Evolutionary conservation across 2,797 vertebrate genomes (phyloP), one percentile per base, ranked within the genome.

Genomic region (Trematomus bernacchii): DNA sequence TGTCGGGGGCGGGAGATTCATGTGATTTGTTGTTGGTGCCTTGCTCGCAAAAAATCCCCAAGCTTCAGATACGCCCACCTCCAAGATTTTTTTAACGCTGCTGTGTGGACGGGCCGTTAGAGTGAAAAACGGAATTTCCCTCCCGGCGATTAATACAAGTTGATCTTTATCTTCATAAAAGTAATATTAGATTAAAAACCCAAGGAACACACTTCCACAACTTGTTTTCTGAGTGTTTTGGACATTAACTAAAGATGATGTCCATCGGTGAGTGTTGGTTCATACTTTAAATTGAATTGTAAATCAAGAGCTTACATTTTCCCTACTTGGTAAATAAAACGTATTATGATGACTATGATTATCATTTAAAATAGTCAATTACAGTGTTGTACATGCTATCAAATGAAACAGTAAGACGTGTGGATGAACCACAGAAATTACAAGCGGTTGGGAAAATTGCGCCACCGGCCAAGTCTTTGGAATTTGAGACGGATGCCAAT

Each of bases 341-440:
- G n/a, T n/a, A 89, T 85, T 77, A 52, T 83, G 66, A 87, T 88
- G 80, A 62, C 55, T 57, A 16, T 61, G 71, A 85, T 88, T 80
- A 86, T 73, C 51, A 52, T 67, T 67, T 69, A 79, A 85, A 82
- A 84, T 86, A 64, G 52, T 69, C 21, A 71, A 67, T 77, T 73
- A 60, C 62, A 68, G 43, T 44, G 21, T 80, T 68, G 47, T 57
- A 73, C 57, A 43, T 72, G 72, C 57, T 80, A 58, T 72, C 61
- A 76, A 74, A 84, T 67, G 42, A 82, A 40, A 82, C 73, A 44
- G 54, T 53, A 67, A 21, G 76, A 79, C 18, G 14, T 71, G 80
- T 71, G 59, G 43, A 84, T 51, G 54, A 78, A 72, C 82, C 77
- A 75, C 52, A 74, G 6, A 83, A 87, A 71, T 77, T 44, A 43